Evolutionary conservation across 2,888 invertebrate species (phyloP), one percentile per base, ranked within the genome.

Genomic region (Ochropleura leucogaster): DNA sequence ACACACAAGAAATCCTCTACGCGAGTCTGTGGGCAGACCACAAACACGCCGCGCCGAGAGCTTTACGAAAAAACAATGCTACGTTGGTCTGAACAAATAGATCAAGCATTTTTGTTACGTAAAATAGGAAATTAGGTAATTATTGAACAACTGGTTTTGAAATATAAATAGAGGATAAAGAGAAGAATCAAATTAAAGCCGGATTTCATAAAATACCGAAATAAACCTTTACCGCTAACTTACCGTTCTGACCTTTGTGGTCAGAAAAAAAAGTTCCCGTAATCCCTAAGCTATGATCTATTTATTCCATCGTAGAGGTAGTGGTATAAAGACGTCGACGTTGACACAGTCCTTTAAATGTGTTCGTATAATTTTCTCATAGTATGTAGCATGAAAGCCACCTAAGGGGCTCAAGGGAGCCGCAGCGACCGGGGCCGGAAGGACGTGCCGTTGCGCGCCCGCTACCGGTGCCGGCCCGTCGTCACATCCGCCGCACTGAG

Each of bases 361-460:
- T 88, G 84, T 85, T 84, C 83, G 89, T 87, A 91, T 90, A 91
- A 91, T 91, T 91, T 89, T 87, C 84, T 85, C 87, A 81, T 87
- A 90, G 89, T 89, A 80, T 80, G 87, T 88, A 82, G 85, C 84
- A 89, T 87, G 88, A 89, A 90, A 89, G 89, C 87, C 89, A 88
- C 89, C 89, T 89, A 89, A 90, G 89, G 87, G 90, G 87, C 90
- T 89, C 88, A 81, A 84, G 90, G 89, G 89, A 90, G 88, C 84
- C 87, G 87, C 87, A 85, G 86, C 82, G 86, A 84, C 85, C 85
- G 83, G 84, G 75, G 82, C 89, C 92, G 93, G 93, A 93, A 93
- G 93, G 92, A 93, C 90, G 92, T 90, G 89, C 89, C 90, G 86
- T 88, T 88, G 90, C 91, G 89, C 90, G 89, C 90, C 88, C 91